Evolutionary conservation across 2,888 invertebrate genomes (phyloP).

Genomic region (Phortica okadai): DNA sequence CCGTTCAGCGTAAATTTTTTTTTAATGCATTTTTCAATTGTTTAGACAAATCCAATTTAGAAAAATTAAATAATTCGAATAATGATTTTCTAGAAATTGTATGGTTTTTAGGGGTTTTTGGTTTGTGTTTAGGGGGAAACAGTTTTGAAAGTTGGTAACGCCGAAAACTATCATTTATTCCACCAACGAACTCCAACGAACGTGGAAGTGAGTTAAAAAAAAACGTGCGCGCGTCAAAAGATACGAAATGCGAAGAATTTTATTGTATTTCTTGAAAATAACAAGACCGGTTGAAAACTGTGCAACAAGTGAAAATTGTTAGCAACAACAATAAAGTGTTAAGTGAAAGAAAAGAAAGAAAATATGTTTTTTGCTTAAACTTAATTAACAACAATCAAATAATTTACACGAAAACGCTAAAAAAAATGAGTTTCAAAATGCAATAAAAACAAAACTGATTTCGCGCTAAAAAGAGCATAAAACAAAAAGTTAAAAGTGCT

Average conservation of each 20-base stretch:
- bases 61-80: too few relatives aligned
- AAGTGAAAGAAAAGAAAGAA: neutral
- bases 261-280: too few relatives aligned
- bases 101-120: too few relatives aligned
- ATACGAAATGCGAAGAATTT: neutral
- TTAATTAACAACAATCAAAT: neutral
- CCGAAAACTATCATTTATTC: slow-evolving; percentile 42
- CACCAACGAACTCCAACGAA: slow-evolving; percentile 46
- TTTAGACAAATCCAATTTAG: too few relatives aligned
- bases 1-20: too few relatives aligned
- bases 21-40: too few relatives aligned
- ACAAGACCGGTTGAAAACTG: neutral
- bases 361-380: neutral
- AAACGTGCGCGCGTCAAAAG: neutral
- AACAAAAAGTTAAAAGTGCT: neutral
- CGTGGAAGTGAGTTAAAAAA: neutral
- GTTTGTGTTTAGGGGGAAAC: too few relatives aligned
- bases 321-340: neutral
- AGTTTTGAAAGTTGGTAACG: neutral
- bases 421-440: neutral
- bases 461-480: neutral
- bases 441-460: neutral
- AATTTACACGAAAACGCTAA: neutral
- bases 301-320: neutral
- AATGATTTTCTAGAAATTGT: too few relatives aligned